These are phyloP conservation scores for Umimayanthus kanabou DNA, from an alignment of 92 coral and sea anemone genomes.

Conservation along the genomic window DNA sequence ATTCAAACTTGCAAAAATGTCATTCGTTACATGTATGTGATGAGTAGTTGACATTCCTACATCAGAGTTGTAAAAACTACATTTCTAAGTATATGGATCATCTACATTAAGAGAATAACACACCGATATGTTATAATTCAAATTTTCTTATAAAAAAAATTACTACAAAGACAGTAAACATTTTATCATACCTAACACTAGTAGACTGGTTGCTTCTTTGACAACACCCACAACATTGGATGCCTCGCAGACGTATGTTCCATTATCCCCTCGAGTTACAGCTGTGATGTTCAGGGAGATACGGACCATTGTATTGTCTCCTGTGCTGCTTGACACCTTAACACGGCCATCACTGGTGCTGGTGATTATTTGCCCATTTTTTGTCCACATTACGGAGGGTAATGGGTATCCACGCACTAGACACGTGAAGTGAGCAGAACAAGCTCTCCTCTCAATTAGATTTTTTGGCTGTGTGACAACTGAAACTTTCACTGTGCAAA, in stretches of 20 bases:
- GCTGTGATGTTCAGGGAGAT: not conserved
- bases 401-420: not conserved
- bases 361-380: not conserved
- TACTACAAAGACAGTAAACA: not conserved
- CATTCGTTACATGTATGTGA: too few relatives aligned
- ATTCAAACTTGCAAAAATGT: too few relatives aligned
- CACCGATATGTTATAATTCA: too few relatives aligned
- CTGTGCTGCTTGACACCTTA: not conserved
- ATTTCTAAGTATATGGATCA: too few relatives aligned
- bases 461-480: not conserved
- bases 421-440: not conserved
- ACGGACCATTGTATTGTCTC: not conserved
- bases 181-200: not conserved
- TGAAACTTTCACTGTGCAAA: not conserved
- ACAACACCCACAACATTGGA: not conserved
- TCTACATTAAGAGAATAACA: too few relatives aligned
- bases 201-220: not conserved
- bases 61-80: too few relatives aligned
- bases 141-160: too few relatives aligned
- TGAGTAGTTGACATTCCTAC: too few relatives aligned
- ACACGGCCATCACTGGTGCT: not conserved
- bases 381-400: not conserved
- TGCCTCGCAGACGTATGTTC: not conserved
- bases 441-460: not conserved
- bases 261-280: not conserved